Conservation (phyloP, 2,797 vertebrate species). For the Malurus splendens region DNA sequence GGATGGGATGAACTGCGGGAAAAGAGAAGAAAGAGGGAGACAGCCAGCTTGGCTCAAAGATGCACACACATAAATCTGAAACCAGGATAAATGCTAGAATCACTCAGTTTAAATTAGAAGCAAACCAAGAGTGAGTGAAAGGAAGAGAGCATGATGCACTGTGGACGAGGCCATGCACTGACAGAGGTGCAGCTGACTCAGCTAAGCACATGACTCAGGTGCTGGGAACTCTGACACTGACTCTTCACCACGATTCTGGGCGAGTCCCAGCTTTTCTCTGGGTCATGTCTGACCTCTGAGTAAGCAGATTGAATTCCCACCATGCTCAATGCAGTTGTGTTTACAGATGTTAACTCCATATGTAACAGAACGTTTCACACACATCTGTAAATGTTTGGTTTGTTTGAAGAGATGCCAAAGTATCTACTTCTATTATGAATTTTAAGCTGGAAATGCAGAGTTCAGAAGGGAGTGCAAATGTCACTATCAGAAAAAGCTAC, state of each 20-base stretch:
- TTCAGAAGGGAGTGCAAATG: background rate
- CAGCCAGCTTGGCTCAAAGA: background rate
- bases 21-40: background rate
- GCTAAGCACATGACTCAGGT: constrained; percentile 26
- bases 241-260: background rate
- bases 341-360: background rate
- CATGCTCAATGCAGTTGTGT: background rate
- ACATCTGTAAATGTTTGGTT: background rate
- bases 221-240: constrained; percentile 16
- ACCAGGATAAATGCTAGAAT: background rate
- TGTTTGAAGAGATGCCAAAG: background rate
- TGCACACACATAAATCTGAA: background rate
- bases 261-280: background rate
- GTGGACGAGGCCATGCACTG: background rate
- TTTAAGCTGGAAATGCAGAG: background rate
- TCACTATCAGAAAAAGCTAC: background rate
- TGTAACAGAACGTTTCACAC: background rate
- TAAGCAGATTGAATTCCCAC: background rate
- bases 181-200: constrained; percentile 13
- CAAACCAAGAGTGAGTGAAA: background rate
- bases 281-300: background rate
- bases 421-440: background rate
- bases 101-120: background rate
- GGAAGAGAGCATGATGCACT: background rate
- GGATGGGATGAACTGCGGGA: background rate